Evolutionary conservation across 1,140 invertebrate genomes (phyloP), one percentile per base, ranked within the genome.

Genomic region (Fopius arisanus): DNA sequence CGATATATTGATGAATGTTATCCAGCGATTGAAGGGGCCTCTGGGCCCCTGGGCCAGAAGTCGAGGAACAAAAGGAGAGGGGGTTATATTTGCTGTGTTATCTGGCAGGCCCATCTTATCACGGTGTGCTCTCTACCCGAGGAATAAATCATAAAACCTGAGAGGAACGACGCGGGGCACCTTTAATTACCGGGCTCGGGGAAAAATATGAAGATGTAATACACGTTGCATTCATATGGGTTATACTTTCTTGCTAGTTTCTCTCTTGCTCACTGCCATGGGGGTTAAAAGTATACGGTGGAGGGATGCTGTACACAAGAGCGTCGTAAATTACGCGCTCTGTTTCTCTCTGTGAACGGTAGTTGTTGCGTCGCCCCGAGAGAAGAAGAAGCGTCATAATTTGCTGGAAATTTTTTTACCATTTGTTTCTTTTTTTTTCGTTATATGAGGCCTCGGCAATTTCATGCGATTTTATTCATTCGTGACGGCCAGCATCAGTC

Each of bases 131-230:
- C 51, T 66, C 72, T 77, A 63, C 66, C 31, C 31, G 40, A 33
- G 63, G 74, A 79, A 80, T 83, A 83, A 83, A 83, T 83, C 81
- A 82, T 81, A 66, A 23, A 23, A 59, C 19, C 21, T 23, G 21
- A 19, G 70, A 72, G 75, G 75, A 77, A 79, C 75, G 78, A 68
- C 79, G 78, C 70, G 80, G 75, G 81, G 79, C 76, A 82, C 77
- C 83, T 83, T 84, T 85, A 85, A 84, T 84, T 84, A 84, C 79
- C 79, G 75, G 78, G 62, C 59, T 37, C 62, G 67, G 72, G 74
- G 77, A 82, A 84, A 85, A 85, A 83, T 85, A 86, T 85, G 81
- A 84, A 84, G 81, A 83, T 80, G 81, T 83, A 82, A 84, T 82
- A 77, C 48, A 70, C 77, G 78, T 81, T 70, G 59, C 67, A 66